Evolutionary conservation across 2,888 invertebrate species (phyloP), one percentile per base, ranked within the genome.

Genomic region (Lysandra bellargus): DNA sequence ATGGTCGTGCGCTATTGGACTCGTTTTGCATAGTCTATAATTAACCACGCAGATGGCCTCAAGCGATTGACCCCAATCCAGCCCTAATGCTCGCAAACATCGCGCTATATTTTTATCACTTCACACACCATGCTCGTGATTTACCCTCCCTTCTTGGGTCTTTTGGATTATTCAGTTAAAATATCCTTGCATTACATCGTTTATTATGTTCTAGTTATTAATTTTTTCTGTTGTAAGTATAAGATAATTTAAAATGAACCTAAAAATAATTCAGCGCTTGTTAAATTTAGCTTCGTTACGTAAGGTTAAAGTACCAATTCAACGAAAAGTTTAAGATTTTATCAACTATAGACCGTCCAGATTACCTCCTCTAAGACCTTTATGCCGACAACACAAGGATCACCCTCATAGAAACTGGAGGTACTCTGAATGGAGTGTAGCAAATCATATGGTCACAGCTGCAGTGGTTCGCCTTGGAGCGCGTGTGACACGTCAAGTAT

Each of bases 11-110:
- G 87, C 88, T 88, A 89, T 90, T 89, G 89, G 88, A 85, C 86
- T 87, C 88, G 87, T 87, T 89, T 89, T 88, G 87, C 85, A 86
- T 88, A 87, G 86, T 87, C 92, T 94, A 93, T 94, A 93, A 94
- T 94, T 93, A 94, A 89, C 88, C 86, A 86, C 89, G 90, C 93
- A 92, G 92, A 93, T 93, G 93, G 92, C 92, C 92, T 92, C 92
- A 90, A 91, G 89, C 91, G 93, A 91, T 91, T 93, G 94, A 94
- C 94, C 94, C 88, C 92, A 91, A 93, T 94, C 90, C 90, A 83
- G 89, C 90, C 90, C 91, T 92, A 91, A 91, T 91, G 88, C 90
- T 86, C 87, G 89, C 87, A 88, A 88, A 86, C 88, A 87, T 87
- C 87, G 86, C 87, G 82, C 86, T 87, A 88, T 93, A 93, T 93